Percentiles rank a stretch among this genome's conserved stretches.
Evolutionary conservation across 2,888 invertebrate species (phyloP).

Genomic region (Trichopria drosophilae): DNA sequence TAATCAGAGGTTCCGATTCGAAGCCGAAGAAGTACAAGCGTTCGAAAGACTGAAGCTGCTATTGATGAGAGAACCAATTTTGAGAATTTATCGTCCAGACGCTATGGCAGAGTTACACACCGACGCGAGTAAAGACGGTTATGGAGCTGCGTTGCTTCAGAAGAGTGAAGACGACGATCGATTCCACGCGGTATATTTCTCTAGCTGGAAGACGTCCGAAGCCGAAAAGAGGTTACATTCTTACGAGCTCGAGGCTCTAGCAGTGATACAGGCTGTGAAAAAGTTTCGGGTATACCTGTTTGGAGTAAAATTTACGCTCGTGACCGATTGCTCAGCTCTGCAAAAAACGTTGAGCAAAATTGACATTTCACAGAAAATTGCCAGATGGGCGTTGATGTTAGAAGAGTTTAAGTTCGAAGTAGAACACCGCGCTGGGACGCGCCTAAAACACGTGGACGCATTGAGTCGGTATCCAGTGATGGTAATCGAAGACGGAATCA

Average conservation of each 20-base stretch:
- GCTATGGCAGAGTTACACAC: slow-evolving; percentile 18
- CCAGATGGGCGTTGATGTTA: slow-evolving; percentile 22
- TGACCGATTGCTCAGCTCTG: slow-evolving; percentile 23
- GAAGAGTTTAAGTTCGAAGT: too few relatives aligned
- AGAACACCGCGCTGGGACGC: slow-evolving; percentile 11
- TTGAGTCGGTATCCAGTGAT: slow-evolving; percentile 27
- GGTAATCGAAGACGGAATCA: slow-evolving; percentile 16
- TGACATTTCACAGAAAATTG: slow-evolving; percentile 12
- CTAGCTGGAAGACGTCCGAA: slow-evolving; percentile 4
- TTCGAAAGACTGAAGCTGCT: slow-evolving; percentile 14
- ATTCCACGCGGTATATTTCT: slow-evolving; percentile 13
- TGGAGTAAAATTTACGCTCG: slow-evolving; percentile 8
- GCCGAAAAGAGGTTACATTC: slow-evolving; percentile 16
- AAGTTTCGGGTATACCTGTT: slow-evolving; percentile 19
- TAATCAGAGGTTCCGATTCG: slow-evolving; percentile 9
- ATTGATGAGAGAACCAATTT: neutral
- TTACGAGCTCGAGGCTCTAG: slow-evolving; percentile 21
- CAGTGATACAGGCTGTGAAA: slow-evolving; percentile 9
- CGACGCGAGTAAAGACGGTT: slow-evolving; percentile 12
- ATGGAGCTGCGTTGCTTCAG: slow-evolving; percentile 21
- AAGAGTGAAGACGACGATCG: neutral
- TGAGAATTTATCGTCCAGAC: too few relatives aligned
- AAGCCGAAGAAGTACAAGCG: too few relatives aligned
- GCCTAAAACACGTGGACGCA: slow-evolving; percentile 24
- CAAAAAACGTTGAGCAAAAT: slow-evolving; percentile 15